Evolutionary conservation across 1,140 invertebrate species (phyloP).

Genomic region (Aphidius gifuensis): DNA sequence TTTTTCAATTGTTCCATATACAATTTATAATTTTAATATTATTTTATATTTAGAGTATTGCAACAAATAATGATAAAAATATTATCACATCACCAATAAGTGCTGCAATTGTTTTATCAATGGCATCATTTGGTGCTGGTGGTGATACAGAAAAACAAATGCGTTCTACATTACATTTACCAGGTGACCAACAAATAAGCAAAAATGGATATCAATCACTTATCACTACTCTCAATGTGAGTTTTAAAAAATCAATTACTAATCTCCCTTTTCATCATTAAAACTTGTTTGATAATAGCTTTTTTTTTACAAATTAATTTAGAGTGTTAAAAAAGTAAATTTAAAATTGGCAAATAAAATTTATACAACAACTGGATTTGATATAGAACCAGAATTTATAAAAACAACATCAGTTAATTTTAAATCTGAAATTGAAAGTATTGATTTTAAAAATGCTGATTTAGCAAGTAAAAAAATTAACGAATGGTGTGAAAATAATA

Average conservation of each 20-base stretch:
- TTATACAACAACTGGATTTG: conserved; percentile 56
- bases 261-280: background rate
- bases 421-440: conserved; percentile 52
- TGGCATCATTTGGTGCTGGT: conserved; percentile 58
- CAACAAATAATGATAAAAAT: conserved; percentile 44
- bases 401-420: conserved; percentile 41
- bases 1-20: too few relatives aligned
- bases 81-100: conserved; percentile 62
- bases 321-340: conserved; percentile 49
- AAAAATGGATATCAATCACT: conserved; percentile 29
- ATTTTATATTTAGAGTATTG: conserved; percentile 27
- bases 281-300: background rate
- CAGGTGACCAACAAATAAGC: conserved; percentile 30
- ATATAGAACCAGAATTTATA: conserved; percentile 18
- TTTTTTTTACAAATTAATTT: background rate
- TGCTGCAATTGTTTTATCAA: conserved; percentile 56
- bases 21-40: too few relatives aligned
- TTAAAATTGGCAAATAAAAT: conserved; percentile 65
- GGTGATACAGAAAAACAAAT: conserved; percentile 59
- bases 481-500: conserved; percentile 70
- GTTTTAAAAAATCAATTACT: background rate
- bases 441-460: conserved; percentile 56
- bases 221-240: conserved; percentile 34
- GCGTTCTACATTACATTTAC: conserved; percentile 47
- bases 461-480: conserved; percentile 62